Evolutionary conservation across 2,113 vertebrate species (phyloP).

Genomic region (Nothocercus julius): DNA sequence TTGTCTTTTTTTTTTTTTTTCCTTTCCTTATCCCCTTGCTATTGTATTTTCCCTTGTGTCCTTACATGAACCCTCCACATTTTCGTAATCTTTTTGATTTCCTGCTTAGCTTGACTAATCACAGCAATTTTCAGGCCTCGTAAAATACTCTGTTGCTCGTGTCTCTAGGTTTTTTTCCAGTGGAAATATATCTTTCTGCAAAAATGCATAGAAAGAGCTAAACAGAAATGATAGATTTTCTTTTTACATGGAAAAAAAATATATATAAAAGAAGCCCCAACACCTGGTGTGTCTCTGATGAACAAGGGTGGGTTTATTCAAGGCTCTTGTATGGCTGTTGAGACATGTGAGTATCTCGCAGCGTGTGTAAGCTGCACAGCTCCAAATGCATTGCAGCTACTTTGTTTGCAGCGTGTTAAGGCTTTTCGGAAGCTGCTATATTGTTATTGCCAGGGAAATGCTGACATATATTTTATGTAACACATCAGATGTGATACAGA

Average conservation of each 20-base stretch:
- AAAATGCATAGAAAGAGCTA: not conserved
- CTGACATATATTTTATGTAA: slow-evolving; percentile 55
- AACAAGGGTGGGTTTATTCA: not conserved
- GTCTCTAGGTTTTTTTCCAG: not conserved
- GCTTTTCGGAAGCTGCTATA: not conserved
- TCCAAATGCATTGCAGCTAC: not conserved
- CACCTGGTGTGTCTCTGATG: not conserved
- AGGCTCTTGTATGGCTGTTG: not conserved
- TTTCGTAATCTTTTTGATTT: not conserved
- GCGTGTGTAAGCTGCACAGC: not conserved
- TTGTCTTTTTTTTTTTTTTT: not conserved
- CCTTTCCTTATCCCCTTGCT: not conserved
- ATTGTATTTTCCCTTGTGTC: not conserved
- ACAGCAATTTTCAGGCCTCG: not conserved
- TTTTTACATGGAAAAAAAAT: not conserved
- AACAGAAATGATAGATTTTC: not conserved
- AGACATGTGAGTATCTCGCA: not conserved
- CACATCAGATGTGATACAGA: slow-evolving; percentile 47
- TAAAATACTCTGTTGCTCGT: not conserved
- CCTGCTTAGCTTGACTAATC: not conserved
- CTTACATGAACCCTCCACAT: not conserved
- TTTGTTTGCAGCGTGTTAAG: slow-evolving; percentile 13
- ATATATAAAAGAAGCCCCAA: not conserved
- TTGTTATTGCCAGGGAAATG: slow-evolving; percentile 35
- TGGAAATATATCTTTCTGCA: not conserved